Percentiles rank a stretch among this genome's conserved stretches.
These are phyloP conservation scores for Halcyon badia DNA, from an alignment of 2,797 vertebrate species.

Conservation along the genomic window DNA sequence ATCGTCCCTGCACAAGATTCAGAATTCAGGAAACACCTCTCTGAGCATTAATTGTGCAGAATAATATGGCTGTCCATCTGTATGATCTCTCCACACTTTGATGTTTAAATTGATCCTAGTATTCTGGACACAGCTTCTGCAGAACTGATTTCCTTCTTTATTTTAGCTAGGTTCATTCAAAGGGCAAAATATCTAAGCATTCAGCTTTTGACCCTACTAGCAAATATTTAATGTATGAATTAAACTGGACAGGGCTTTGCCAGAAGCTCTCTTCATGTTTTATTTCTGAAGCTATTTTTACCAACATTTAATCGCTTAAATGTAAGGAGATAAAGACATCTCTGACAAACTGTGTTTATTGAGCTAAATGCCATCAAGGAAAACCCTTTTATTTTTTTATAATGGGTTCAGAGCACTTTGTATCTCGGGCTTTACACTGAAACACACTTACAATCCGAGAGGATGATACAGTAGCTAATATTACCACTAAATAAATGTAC, in stretches of 20 bases:
- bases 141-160: conserved; percentile 68
- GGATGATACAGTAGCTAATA: conserved; percentile 63
- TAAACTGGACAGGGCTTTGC: conserved; percentile 79
- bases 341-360: conserved; percentile 77
- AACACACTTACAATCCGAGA: conserved; percentile 47
- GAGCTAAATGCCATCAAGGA: conserved; percentile 77
- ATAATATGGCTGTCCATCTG: conserved; percentile 70
- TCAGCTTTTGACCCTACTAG: conserved; percentile 79
- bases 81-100: conserved; percentile 73
- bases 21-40: conserved; percentile 53
- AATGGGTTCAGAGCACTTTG: conserved; percentile 49
- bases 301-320: conserved; percentile 79
- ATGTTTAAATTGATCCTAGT: conserved; percentile 77
- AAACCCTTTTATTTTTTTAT: conserved; percentile 61
- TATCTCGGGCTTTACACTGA: conserved; percentile 58
- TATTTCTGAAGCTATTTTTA: conserved; percentile 80
- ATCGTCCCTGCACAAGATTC: conserved; percentile 61
- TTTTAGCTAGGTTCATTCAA: conserved; percentile 81
- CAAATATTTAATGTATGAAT: conserved; percentile 84
- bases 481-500: conserved; percentile 47
- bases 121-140: conserved; percentile 71
- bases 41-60: conserved; percentile 63
- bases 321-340: conserved; percentile 80
- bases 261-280: conserved; percentile 77
- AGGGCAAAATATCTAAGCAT: conserved; percentile 82